Evolutionary conservation across 2,888 invertebrate species (phyloP).

Genomic region (Ochropacha duplaris): DNA sequence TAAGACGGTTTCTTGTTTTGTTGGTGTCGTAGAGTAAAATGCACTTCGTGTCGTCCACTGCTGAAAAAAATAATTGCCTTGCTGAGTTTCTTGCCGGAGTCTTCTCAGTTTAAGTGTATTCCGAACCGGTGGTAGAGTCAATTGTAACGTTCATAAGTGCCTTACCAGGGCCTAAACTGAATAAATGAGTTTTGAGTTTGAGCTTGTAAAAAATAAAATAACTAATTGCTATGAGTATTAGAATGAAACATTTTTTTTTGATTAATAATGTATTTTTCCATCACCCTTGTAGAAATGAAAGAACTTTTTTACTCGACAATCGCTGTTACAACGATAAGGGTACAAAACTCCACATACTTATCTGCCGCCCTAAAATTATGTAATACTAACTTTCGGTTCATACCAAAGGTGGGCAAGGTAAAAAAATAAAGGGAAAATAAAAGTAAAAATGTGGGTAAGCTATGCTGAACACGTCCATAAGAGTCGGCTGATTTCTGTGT

Average conservation of each 20-base stretch:
- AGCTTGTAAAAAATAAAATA: too few species aligned
- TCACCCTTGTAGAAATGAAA: background rate
- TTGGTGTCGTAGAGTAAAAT: background rate
- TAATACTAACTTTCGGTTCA: slow-evolving; percentile 24
- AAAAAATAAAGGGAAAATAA: slow-evolving; percentile 46
- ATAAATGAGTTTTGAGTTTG: too few species aligned
- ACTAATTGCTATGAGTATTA: too few species aligned
- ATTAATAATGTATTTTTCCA: too few species aligned
- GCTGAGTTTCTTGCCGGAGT: too few species aligned
- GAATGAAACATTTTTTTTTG: too few species aligned
- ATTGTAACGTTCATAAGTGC: too few species aligned
- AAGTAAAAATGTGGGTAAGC: slow-evolving; percentile 48
- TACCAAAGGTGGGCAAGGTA: slow-evolving; percentile 30
- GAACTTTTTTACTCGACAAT: background rate
- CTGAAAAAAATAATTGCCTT: too few species aligned
- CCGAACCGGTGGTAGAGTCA: too few species aligned
- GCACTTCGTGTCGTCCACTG: background rate
- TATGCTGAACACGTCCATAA: slow-evolving; percentile 69
- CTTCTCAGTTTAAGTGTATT: too few species aligned
- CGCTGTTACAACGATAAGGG: background rate
- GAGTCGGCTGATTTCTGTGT: slow-evolving; percentile 68
- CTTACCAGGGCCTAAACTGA: too few species aligned
- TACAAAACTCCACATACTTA: background rate
- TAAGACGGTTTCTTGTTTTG: background rate
- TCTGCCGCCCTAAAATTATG: slow-evolving; percentile 9